Percentiles rank a stretch among this genome's conserved stretches.
Evolutionary conservation across 2,888 invertebrate species (phyloP).

Genomic region (Drosophila greeni): DNA sequence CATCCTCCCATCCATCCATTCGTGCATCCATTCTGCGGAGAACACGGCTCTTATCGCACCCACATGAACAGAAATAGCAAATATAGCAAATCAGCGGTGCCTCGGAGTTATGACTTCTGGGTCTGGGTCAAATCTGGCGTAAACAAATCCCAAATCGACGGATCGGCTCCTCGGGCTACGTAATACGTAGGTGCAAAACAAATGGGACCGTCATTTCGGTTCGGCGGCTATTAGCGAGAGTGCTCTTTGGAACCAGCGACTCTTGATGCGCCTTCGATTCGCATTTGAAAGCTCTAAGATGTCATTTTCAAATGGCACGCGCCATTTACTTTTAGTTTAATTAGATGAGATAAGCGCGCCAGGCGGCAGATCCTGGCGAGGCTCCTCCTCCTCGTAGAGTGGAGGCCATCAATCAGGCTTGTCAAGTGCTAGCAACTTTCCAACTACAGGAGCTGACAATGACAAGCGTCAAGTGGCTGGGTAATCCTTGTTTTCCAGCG

Average conservation of each 20-base stretch:
- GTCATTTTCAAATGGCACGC: constrained; percentile 35
- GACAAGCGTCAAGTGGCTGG: constrained; percentile 62
- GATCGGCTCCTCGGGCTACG: constrained; percentile 22
- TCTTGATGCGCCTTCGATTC: constrained; percentile 13
- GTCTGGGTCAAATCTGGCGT: constrained; percentile 54
- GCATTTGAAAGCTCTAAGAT: constrained; percentile 32
- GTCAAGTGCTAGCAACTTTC: constrained; percentile 68
- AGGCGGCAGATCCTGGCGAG: constrained; percentile 24
- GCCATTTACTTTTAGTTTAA: constrained; percentile 62
- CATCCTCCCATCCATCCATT: background rate
- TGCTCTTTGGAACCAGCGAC: constrained; percentile 27
- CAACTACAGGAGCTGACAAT: constrained; percentile 70
- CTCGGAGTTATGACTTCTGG: constrained; percentile 28
- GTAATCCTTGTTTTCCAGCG: constrained; percentile 34
- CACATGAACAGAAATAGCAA: constrained; percentile 44
- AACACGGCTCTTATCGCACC: constrained; percentile 48
- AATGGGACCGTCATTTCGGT: constrained; percentile 19
- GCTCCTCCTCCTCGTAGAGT: constrained; percentile 18
- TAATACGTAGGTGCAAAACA: constrained; percentile 21
- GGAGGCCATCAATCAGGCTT: constrained; percentile 63
- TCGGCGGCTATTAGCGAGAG: constrained; percentile 9
- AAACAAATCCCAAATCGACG: constrained; percentile 58
- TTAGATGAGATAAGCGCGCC: constrained; percentile 56
- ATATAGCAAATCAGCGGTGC: constrained; percentile 47
- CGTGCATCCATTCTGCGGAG: constrained; percentile 9